These are phyloP conservation scores for Baryphthengus martii DNA, from an alignment of 2,113 vertebrate genomes.

Conservation along the genomic window DNA sequence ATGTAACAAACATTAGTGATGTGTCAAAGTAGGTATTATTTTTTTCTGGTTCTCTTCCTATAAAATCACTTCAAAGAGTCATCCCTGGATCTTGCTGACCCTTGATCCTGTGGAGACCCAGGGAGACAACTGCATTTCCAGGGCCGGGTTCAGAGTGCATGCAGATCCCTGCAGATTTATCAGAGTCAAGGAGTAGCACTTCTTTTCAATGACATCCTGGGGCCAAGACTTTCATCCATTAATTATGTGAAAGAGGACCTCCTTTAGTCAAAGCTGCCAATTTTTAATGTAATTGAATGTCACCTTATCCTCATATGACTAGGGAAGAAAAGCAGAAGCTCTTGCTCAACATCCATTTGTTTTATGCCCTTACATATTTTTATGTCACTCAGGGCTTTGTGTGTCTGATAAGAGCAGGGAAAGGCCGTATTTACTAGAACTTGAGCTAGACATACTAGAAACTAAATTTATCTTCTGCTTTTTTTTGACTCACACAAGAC, in stretches of 20 bases:
- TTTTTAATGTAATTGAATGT: slow-evolving; percentile 66
- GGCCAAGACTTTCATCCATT: slow-evolving; percentile 26
- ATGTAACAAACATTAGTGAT: not conserved
- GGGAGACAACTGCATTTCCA: not conserved
- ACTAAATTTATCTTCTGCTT: not conserved
- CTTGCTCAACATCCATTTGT: slow-evolving; percentile 54
- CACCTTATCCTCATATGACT: slow-evolving; percentile 38
- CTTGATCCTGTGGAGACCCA: not conserved
- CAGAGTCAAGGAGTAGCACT: not conserved
- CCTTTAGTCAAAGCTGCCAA: slow-evolving; percentile 46
- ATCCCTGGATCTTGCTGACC: not conserved
- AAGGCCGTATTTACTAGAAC: slow-evolving; percentile 29
- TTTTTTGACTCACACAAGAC: not conserved
- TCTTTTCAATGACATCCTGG: slow-evolving; percentile 18
- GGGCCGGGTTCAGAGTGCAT: not conserved
- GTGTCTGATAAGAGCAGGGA: not conserved
- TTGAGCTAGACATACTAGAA: not conserved
- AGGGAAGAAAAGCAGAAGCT: slow-evolving; percentile 30
- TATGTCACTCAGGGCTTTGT: not conserved
- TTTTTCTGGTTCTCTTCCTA: not conserved
- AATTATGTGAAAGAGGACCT: slow-evolving; percentile 32
- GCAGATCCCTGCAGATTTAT: not conserved
- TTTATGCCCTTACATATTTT: slow-evolving; percentile 59
- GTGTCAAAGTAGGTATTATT: not conserved
- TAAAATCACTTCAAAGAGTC: not conserved